These are phyloP conservation scores for Oceanodroma leucorhoa DNA, from an alignment of 2,797 vertebrate genomes.

Conservation along the genomic window DNA sequence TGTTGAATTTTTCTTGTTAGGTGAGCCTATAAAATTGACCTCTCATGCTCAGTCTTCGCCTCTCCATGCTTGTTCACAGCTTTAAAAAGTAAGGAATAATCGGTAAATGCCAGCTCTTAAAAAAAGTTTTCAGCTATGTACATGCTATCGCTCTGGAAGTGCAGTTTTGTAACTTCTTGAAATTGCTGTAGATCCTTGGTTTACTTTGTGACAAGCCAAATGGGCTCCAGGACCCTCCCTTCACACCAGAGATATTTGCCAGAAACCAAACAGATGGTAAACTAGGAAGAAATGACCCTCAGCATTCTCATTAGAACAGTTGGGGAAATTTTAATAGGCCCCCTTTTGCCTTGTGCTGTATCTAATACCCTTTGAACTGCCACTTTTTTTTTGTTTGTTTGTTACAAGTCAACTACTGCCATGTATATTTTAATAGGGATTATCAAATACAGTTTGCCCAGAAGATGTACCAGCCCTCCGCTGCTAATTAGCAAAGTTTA, in stretches of 20 bases:
- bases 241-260: constrained; percentile 70
- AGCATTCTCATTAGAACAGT: constrained; percentile 80
- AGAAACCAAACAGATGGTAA: constrained; percentile 81
- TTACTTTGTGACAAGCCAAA: constrained; percentile 71
- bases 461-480: constrained; percentile 71
- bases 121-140: constrained; percentile 4
- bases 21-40: neutral
- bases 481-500: constrained; percentile 81
- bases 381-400: constrained; percentile 55
- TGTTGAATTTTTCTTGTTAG: constrained; percentile 11
- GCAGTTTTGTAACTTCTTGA: constrained; percentile 28
- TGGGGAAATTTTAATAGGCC: constrained; percentile 77
- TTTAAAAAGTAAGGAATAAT: constrained; percentile 34
- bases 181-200: constrained; percentile 63
- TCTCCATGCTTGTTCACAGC: neutral
- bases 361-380: constrained; percentile 79
- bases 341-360: constrained; percentile 69
- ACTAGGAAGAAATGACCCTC: constrained; percentile 77
- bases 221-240: constrained; percentile 66
- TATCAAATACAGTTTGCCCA: constrained; percentile 79
- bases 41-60: neutral
- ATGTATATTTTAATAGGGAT: constrained; percentile 80
- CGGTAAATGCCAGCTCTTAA: neutral
- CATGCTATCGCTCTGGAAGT: neutral
- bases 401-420: constrained; percentile 74